Conservation (phyloP, 1,140 invertebrate genomes). For the Vanessa atalanta region DNA sequence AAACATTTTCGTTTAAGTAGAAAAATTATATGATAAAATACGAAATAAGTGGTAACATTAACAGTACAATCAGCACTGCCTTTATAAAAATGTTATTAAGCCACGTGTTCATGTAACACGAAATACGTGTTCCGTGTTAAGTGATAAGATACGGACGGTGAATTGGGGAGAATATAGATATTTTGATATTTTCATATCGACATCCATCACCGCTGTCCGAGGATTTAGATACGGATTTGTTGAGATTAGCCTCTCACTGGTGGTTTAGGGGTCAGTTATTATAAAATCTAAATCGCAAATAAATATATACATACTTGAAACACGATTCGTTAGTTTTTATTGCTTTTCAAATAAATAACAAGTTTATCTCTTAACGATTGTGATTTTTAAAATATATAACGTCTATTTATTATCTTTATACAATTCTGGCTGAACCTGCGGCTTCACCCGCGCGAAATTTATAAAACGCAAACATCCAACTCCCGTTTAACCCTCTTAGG, state of each 20-base stretch:
- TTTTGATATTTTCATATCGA: conserved; percentile 40
- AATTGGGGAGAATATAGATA: conserved; percentile 33
- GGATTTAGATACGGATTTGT: conserved; percentile 64
- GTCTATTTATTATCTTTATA: no score
- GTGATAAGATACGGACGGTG: conserved; percentile 50
- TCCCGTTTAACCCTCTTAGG: no score
- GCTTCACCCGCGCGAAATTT: no score
- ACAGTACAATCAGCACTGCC: not conserved
- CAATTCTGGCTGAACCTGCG: no score
- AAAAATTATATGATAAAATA: no score
- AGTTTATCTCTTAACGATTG: no score
- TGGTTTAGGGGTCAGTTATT: conserved; percentile 11
- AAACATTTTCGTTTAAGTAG: no score
- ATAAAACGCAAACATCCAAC: no score
- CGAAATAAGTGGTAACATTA: no score
- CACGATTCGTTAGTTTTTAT: no score
- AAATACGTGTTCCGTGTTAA: conserved; percentile 26
- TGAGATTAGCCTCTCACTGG: conserved; percentile 46
- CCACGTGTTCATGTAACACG: conserved; percentile 29
- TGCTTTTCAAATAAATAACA: no score
- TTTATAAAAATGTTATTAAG: conserved; percentile 9
- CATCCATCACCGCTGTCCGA: conserved; percentile 62
- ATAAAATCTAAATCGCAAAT: not conserved
- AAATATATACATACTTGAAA: not conserved
- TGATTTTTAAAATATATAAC: no score